Conservation (phyloP, 2,888 invertebrate genomes). For the Megalurothrips usitatus region DNA sequence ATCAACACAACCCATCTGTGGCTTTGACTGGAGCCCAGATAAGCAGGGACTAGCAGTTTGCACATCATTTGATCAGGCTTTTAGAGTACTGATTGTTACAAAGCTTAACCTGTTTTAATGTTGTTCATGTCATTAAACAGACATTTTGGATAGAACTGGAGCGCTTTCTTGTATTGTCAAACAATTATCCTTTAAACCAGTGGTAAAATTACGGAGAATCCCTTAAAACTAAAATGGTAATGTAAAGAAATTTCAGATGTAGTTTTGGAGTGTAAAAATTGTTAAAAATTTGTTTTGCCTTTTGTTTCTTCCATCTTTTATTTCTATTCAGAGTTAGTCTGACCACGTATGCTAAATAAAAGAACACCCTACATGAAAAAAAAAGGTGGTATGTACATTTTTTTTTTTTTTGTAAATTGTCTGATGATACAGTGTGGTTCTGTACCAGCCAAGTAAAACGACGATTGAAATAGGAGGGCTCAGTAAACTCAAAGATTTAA, state of each 20-base stretch:
- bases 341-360: not conserved
- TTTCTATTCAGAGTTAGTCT: not conserved
- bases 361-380: not conserved
- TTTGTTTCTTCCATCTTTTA: not conserved
- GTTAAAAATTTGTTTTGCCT: no score
- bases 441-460: no score
- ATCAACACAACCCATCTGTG: conserved; percentile 82
- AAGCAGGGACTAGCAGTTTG: conserved; percentile 83
- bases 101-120: conserved; percentile 69
- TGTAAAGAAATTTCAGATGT: no score
- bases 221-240: no score
- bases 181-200: no score
- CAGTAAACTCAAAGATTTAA: conserved; percentile 9
- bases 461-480: not conserved
- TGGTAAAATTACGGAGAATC: no score
- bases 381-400: not conserved
- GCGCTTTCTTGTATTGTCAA: not conserved
- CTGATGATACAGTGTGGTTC: no score
- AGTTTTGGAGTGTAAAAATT: no score
- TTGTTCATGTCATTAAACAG: not conserved
- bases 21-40: conserved; percentile 89
- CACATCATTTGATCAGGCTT: conserved; percentile 85
- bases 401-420: no score
- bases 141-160: no score
- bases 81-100: conserved; percentile 81